Evolutionary conservation across 2,797 vertebrate genomes (phyloP).

Genomic region (Muraenolepis orangiensis): DNA sequence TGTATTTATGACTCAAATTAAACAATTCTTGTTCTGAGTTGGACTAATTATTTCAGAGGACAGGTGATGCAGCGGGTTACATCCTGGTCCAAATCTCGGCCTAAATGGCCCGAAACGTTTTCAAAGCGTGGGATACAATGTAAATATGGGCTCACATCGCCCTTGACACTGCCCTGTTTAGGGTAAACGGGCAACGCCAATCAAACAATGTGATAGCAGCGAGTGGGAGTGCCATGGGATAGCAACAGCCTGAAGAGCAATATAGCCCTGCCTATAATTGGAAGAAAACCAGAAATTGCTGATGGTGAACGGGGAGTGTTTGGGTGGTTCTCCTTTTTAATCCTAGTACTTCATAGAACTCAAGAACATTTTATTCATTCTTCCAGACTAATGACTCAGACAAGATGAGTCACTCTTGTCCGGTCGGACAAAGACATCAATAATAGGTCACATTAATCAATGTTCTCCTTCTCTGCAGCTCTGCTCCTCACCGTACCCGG

Average conservation of each 20-base stretch:
- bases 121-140: neutral
- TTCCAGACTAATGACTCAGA: neutral
- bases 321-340: neutral
- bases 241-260: neutral
- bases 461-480: conserved; percentile 65
- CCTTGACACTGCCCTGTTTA: neutral
- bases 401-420: neutral
- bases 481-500: conserved; percentile 85
- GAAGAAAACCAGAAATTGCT: neutral
- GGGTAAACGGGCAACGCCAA: neutral
- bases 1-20: too few species aligned
- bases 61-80: neutral
- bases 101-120: neutral
- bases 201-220: neutral
- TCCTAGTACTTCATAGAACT: neutral
- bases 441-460: neutral
- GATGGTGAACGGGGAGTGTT: neutral
- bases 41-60: neutral
- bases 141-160: neutral
- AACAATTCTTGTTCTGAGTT: too few species aligned
- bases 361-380: neutral
- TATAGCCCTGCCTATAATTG: neutral
- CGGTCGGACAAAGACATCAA: neutral
- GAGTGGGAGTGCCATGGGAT: neutral
- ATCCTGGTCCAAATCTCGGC: neutral